phyloP scores from a whole-genome alignment of 2,113 vertebrate genomes.

The Rhea americana region DNA sequence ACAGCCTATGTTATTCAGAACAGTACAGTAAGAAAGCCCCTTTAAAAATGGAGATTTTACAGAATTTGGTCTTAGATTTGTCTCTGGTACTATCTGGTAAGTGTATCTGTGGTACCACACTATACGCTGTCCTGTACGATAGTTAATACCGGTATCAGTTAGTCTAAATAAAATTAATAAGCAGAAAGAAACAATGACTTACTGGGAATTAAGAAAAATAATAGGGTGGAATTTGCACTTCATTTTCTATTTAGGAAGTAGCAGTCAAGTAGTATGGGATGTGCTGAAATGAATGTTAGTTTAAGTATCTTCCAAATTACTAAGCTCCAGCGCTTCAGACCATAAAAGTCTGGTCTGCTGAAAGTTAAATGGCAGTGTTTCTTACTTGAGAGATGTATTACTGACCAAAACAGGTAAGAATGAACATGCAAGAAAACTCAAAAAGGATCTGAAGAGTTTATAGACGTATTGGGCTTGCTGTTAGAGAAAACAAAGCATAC shows the following conservation, averaged over 20 bases:
- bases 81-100: not conserved
- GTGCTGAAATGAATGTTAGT: constrained; percentile 1
- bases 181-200: not conserved
- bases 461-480: not conserved
- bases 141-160: not conserved
- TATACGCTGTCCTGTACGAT: not conserved
- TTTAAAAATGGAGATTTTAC: not conserved
- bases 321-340: not conserved
- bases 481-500: not conserved
- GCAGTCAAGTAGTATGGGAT: not conserved
- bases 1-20: not conserved
- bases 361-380: constrained; percentile 1
- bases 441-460: not conserved
- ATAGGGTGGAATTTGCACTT: rapidly evolving
- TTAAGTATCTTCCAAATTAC: constrained; percentile 23
- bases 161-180: not conserved
- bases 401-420: constrained; percentile 5
- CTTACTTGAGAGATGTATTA: not conserved
- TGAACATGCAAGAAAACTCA: not conserved
- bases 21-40: not conserved
- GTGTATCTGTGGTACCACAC: not conserved
- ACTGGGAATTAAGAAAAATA: not conserved
- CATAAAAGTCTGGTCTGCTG: not conserved
- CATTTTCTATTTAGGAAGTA: not conserved
- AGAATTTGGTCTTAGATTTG: not conserved